Evolutionary conservation across 2,888 invertebrate genomes (phyloP).

Genomic region (Electrophaes corylata): DNA sequence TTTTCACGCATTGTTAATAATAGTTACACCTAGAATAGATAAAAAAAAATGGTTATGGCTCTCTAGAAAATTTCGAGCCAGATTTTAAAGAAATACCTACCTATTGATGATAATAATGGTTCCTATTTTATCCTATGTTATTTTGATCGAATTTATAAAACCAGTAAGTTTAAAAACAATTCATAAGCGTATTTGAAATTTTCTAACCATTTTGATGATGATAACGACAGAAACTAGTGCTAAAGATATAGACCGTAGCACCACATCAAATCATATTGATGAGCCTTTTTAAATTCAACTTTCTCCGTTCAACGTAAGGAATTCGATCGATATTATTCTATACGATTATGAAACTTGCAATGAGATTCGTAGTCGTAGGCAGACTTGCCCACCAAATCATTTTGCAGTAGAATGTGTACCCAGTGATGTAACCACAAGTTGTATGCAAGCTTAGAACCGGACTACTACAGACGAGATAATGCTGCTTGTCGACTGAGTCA

Average conservation of each 20-base stretch:
- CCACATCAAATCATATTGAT: conserved; percentile 27
- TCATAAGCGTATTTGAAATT: conserved; percentile 1
- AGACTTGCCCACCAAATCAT: conserved; percentile 25
- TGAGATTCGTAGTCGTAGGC: conserved; percentile 17
- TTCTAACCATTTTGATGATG: background rate
- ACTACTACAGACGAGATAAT: too few relatives aligned
- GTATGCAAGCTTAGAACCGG: background rate
- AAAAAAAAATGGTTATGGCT: too few relatives aligned
- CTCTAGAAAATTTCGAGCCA: too few relatives aligned
- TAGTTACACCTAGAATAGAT: too few relatives aligned
- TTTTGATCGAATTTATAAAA: background rate
- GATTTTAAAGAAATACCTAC: too few relatives aligned
- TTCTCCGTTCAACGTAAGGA: conserved; percentile 18
- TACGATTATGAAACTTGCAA: conserved; percentile 21
- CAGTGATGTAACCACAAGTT: conserved; percentile 11
- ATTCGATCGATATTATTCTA: conserved; percentile 19
- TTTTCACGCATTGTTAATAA: too few relatives aligned
- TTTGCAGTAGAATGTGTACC: conserved; percentile 17
- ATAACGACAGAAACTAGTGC: background rate
- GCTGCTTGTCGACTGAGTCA: background rate
- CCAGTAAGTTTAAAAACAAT: background rate
- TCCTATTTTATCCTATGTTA: background rate
- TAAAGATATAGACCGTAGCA: conserved; percentile 8
- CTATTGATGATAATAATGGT: too few relatives aligned
- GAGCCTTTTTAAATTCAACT: conserved; percentile 16